Conservation (phyloP, 2,888 invertebrate genomes). For the Orthonychiurus folsomi region DNA sequence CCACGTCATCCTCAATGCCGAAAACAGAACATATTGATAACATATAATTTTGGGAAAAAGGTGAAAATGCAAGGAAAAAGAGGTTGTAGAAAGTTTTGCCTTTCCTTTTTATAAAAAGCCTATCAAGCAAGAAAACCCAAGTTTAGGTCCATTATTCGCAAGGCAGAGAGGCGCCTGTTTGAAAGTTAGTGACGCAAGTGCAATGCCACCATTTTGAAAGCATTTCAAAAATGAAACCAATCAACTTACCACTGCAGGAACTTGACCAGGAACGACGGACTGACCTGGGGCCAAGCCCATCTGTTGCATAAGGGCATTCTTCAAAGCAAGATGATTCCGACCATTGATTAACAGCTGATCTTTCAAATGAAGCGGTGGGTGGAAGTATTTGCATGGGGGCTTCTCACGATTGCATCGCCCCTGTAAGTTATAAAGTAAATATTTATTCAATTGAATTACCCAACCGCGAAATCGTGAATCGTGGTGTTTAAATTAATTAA, state of each 20-base stretch:
- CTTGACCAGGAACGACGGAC: conserved; percentile 82
- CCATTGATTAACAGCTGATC: conserved; percentile 99
- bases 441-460: conserved; percentile 6
- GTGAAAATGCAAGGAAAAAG: no score
- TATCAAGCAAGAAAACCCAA: neutral
- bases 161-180: no score
- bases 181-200: neutral
- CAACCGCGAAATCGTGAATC: no score
- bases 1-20: neutral
- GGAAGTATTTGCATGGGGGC: conserved; percentile 99
- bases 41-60: no score
- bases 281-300: conserved; percentile 85
- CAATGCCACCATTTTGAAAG: neutral
- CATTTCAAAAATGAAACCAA: neutral
- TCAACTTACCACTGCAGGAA: conserved; percentile 74
- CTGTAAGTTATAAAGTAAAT: conserved; percentile 53
- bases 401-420: conserved; percentile 99
- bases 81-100: no score
- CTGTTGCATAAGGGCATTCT: conserved; percentile 95
- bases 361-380: conserved; percentile 99
- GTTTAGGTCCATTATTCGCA: neutral
- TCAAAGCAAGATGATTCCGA: conserved; percentile 96
- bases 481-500: no score
- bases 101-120: no score
- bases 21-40: neutral